Evolutionary conservation across 2,888 invertebrate species (phyloP), one percentile per base, ranked within the genome.

Genomic region (Ashinkailepas kermadecensis): DNA sequence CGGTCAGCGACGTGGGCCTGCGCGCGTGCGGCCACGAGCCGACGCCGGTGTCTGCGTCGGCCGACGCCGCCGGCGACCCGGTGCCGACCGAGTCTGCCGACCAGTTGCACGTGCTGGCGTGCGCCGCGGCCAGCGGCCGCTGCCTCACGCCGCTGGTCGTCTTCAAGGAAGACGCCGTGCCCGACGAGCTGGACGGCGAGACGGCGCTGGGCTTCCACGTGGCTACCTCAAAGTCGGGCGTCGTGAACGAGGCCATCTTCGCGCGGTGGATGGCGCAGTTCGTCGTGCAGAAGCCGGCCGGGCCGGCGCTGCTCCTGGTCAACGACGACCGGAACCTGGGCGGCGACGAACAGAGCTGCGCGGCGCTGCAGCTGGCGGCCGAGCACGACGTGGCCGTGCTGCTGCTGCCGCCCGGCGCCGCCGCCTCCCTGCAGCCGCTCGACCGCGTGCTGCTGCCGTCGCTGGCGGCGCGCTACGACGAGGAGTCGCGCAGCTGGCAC

Each of bases 81-180:
- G 65, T 1, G 74, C 54, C 54, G 18, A 54, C 11, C 74, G 25
- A 74, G 8, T 59, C 12, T 59, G 74, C 74, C 54, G 74, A 74
- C 9, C 74, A 6, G 54, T 18, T 74, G 74, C 74, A 54, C 54
- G 74, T 74, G 54, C 15, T 74, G 74, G 74, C 74, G 18, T 74
- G 74, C 74, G 74, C 54, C 54, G 74, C 74, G 74, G 74, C 74
- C 18, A 74, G 74, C 74, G 74, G 74, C 15, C 74, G 74, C 74
- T 74, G 74, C 74, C 74, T 74, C 74, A 74, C 74, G 74, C 74
- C 74, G 54, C 74, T 74, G 74, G 74, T 74, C 74, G 74, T 74
- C 54, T 74, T 74, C 25, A 74, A 74, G 74, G 74, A 74, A 54
- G 74, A 74, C 54, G 74, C 74, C 74, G 74, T 74, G 54, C 74